phyloP scores from a whole-genome alignment of 2,797 vertebrate genomes.

The Carapus acus region DNA sequence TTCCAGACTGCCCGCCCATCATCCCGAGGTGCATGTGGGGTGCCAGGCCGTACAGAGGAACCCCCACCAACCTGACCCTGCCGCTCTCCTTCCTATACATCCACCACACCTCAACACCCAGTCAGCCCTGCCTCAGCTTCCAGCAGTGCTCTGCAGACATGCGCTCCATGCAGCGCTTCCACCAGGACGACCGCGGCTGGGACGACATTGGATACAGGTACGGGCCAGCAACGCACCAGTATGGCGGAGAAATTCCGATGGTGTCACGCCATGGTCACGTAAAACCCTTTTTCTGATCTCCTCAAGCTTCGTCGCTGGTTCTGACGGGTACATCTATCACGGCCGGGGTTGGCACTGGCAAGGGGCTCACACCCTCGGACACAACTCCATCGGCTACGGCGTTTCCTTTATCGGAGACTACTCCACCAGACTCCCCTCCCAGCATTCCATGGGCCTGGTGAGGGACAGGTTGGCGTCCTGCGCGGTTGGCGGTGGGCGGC shows the following conservation, averaged over 20 bases:
- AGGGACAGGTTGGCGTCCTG: slow-evolving; percentile 72
- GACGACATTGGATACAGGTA: slow-evolving; percentile 91
- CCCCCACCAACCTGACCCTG: slow-evolving; percentile 66
- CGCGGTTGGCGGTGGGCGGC: slow-evolving; percentile 52
- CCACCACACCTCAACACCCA: slow-evolving; percentile 78
- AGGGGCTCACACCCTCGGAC: slow-evolving; percentile 81
- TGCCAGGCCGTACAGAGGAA: slow-evolving; percentile 76
- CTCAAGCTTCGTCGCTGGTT: slow-evolving; percentile 81
- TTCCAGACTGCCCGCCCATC: slow-evolving; percentile 78
- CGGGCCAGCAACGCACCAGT: too few relatives aligned
- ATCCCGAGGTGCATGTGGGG: slow-evolving; percentile 84
- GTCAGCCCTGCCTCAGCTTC: slow-evolving; percentile 74
- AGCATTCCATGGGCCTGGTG: slow-evolving; percentile 65
- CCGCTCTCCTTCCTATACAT: slow-evolving; percentile 79
- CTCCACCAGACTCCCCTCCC: slow-evolving; percentile 56
- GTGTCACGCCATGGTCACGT: too few relatives aligned
- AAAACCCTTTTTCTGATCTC: too few relatives aligned
- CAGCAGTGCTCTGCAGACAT: slow-evolving; percentile 71
- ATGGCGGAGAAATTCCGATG: not conserved
- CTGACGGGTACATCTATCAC: slow-evolving; percentile 83
- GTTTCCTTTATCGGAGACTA: slow-evolving; percentile 83
- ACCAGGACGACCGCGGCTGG: slow-evolving; percentile 79
- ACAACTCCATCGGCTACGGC: slow-evolving; percentile 80
- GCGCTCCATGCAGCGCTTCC: slow-evolving; percentile 84
- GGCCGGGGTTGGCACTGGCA: slow-evolving; percentile 81